phyloP scores from a whole-genome alignment of 2,888 invertebrate genomes.

The Hemistola chrysoprasaria region DNA sequence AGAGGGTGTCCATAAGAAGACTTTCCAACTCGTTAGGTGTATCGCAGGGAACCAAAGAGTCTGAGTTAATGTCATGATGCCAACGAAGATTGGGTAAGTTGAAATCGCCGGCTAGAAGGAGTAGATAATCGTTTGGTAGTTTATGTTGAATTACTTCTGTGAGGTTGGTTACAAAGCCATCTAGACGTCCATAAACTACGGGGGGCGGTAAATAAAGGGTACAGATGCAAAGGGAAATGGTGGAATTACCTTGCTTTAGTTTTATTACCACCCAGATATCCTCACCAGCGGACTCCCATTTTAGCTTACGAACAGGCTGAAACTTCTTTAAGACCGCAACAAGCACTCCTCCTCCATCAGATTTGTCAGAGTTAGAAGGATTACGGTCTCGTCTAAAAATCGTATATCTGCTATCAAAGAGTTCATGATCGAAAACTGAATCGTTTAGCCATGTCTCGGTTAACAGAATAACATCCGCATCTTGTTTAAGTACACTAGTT shows the following conservation, averaged over 20 bases:
- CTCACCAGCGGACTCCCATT: not conserved
- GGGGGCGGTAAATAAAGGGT: not conserved
- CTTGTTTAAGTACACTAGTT: not conserved
- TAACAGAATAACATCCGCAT: not conserved
- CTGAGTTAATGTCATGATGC: not conserved
- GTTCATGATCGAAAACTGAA: constrained; percentile 8
- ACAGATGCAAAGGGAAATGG: not conserved
- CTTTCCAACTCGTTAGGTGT: not conserved
- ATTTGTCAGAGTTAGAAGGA: not conserved
- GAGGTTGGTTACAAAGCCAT: not conserved
- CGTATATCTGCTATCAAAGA: constrained; percentile 8
- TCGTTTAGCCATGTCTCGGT: constrained; percentile 11
- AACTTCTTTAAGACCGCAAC: not conserved
- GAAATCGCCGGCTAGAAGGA: not conserved
- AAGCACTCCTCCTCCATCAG: not conserved
- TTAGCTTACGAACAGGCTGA: not conserved
- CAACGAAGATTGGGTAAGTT: not conserved
- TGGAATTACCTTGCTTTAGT: not conserved
- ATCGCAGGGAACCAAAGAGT: not conserved
- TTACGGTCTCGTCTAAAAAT: constrained; percentile 8
- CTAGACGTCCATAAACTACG: not conserved
- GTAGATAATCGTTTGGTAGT: not conserved
- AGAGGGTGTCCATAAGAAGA: not conserved
- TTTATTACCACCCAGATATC: no score
- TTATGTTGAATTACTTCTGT: not conserved